Conservation (phyloP, 2,888 invertebrate genomes). For the Papilio protenor region DNA sequence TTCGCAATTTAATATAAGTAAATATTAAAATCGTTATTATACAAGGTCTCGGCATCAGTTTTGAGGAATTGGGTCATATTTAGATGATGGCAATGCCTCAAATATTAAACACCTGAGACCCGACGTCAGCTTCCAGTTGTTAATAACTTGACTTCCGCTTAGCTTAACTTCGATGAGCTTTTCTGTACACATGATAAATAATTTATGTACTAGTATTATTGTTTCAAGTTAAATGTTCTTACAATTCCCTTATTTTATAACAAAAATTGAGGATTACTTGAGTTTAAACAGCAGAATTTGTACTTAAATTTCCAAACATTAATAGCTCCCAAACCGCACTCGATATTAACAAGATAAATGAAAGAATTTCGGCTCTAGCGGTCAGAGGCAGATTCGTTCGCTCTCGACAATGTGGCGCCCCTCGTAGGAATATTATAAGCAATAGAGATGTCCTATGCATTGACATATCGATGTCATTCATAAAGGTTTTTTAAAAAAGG, state of each 20-base stretch:
- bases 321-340: slow-evolving; percentile 5
- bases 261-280: too few relatives aligned
- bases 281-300: background rate
- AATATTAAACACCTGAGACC: slow-evolving; percentile 33
- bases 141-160: slow-evolving; percentile 10
- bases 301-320: background rate
- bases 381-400: slow-evolving; percentile 2
- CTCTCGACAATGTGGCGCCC: slow-evolving; percentile 36
- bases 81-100: slow-evolving; percentile 12
- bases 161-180: background rate
- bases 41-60: background rate
- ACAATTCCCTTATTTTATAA: background rate
- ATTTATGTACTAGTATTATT: background rate
- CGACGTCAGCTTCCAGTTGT: slow-evolving; percentile 2
- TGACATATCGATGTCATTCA: background rate
- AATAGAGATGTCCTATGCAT: slow-evolving; percentile 6
- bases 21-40: background rate
- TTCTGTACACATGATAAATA: background rate
- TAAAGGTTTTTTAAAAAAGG: background rate
- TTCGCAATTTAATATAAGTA: background rate
- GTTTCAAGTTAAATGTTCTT: background rate
- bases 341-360: slow-evolving; percentile 28
- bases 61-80: slow-evolving; percentile 13
- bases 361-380: slow-evolving; percentile 26
- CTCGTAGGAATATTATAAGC: slow-evolving; percentile 11